phyloP scores from a whole-genome alignment of 2,113 vertebrate genomes.

The Eptesicus fuscus region DNA sequence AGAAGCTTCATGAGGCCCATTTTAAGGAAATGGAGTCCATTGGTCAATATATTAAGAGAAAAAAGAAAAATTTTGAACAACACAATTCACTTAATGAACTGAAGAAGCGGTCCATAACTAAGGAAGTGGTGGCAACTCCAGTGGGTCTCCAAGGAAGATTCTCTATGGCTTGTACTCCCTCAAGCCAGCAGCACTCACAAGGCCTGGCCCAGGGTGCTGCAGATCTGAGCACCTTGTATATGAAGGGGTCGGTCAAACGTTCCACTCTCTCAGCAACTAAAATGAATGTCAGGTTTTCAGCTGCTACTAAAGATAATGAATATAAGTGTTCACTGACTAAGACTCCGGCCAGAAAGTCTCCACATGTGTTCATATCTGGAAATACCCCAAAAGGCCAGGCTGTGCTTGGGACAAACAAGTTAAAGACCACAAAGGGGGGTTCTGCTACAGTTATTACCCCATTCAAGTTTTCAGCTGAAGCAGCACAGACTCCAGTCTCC shows the following conservation, averaged over 20 bases:
- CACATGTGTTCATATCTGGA: constrained; percentile 69
- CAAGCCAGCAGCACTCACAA: constrained; percentile 67
- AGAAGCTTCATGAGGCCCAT: no score
- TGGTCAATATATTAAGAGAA: no score
- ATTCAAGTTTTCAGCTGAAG: constrained; percentile 82
- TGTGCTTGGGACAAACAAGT: constrained; percentile 12
- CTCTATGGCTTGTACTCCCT: constrained; percentile 61
- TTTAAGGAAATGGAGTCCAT: no score
- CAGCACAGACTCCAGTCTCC: constrained; percentile 77
- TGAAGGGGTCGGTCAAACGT: constrained; percentile 78
- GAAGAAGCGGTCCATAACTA: constrained; percentile 28
- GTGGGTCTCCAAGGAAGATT: constrained; percentile 56
- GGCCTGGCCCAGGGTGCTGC: neutral
- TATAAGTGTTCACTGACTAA: constrained; percentile 90
- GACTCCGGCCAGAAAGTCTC: constrained; percentile 91
- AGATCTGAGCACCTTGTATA: constrained; percentile 69
- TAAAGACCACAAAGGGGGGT: constrained; percentile 40
- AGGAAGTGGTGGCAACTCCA: constrained; percentile 83
- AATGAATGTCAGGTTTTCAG: constrained; percentile 95
- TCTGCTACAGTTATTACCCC: constrained; percentile 77
- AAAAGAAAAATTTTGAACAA: no score
- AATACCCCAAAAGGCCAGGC: constrained; percentile 58
- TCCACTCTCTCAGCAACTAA: constrained; percentile 85
- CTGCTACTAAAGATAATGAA: constrained; percentile 90
- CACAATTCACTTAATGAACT: no score